phyloP scores from a whole-genome alignment of 2,888 invertebrate species.

The Agrotis puta region DNA sequence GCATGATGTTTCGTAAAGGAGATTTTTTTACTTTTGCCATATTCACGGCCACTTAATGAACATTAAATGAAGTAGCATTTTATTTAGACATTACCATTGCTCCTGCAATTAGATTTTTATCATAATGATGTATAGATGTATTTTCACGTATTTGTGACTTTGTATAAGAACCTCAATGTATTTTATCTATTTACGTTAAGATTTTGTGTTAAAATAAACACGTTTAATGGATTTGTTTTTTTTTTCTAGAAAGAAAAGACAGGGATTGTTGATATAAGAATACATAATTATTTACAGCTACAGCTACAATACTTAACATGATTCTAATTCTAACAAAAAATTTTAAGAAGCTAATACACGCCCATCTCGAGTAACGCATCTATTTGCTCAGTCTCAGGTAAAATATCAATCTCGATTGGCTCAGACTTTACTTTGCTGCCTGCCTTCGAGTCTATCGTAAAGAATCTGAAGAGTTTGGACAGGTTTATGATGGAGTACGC shows the following conservation, averaged over 20 bases:
- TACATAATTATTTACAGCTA: slow-evolving; percentile 61
- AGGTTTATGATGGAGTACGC: slow-evolving; percentile 93
- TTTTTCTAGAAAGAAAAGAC: slow-evolving; percentile 3
- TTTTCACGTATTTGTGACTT: slow-evolving; percentile 37
- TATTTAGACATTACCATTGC: slow-evolving; percentile 23
- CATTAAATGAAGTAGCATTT: slow-evolving; percentile 22
- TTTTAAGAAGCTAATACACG: slow-evolving; percentile 71
- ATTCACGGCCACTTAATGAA: background rate
- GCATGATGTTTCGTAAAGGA: background rate
- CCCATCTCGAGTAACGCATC: slow-evolving; percentile 88
- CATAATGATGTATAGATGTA: slow-evolving; percentile 25
- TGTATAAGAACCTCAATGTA: slow-evolving; percentile 42
- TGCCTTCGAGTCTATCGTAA: slow-evolving; percentile 79
- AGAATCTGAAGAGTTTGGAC: slow-evolving; percentile 89
- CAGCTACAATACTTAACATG: slow-evolving; percentile 58
- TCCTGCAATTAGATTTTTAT: slow-evolving; percentile 25
- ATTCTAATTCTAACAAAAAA: slow-evolving; percentile 47
- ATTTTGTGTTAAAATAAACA: slow-evolving; percentile 43
- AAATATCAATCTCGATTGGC: slow-evolving; percentile 83
- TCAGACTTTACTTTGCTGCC: slow-evolving; percentile 77
- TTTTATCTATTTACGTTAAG: slow-evolving; percentile 31
- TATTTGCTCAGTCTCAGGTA: slow-evolving; percentile 87
- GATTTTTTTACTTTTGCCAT: background rate
- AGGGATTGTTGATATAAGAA: slow-evolving; percentile 14
- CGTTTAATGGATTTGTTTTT: slow-evolving; percentile 7